These are phyloP conservation scores for Ptilonorhynchus violaceus DNA, from an alignment of 2,113 vertebrate species.

Conservation along the genomic window DNA sequence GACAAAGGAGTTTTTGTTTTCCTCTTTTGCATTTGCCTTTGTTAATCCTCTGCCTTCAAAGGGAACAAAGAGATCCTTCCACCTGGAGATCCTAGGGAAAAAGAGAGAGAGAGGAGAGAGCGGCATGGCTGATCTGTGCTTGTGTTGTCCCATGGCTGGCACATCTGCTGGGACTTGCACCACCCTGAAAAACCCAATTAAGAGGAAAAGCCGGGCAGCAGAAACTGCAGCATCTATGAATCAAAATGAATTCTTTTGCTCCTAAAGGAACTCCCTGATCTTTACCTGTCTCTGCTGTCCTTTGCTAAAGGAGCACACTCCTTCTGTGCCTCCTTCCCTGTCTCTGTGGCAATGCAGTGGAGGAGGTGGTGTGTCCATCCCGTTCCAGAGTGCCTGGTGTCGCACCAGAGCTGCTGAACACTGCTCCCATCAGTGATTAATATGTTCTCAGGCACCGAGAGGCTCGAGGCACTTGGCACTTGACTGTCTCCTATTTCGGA, in stretches of 20 bases:
- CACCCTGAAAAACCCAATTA: background rate
- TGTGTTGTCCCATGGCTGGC: background rate
- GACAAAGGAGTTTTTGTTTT: conserved; percentile 40
- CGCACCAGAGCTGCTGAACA: background rate
- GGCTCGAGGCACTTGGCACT: conserved; percentile 11
- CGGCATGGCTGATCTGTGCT: background rate
- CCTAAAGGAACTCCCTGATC: background rate
- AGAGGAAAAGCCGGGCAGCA: background rate
- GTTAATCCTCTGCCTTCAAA: conserved; percentile 36
- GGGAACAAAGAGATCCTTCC: conserved; percentile 18
- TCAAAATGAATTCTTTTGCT: accelerated
- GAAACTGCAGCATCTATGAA: background rate
- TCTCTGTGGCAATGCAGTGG: accelerated
- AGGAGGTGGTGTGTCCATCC: background rate
- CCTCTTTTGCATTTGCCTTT: conserved; percentile 5
- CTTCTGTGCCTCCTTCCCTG: background rate
- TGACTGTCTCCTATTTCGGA: conserved; percentile 7
- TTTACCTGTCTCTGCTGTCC: background rate
- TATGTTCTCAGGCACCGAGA: background rate
- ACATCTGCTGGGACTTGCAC: background rate
- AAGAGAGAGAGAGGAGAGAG: background rate
- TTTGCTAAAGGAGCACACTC: background rate
- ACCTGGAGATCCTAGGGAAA: background rate
- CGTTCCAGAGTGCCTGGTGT: background rate
- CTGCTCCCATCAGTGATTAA: background rate